Base-by-base conservation (phyloP, 2,113 vertebrate genomes). In the Chaenogobius annularis region DNA sequence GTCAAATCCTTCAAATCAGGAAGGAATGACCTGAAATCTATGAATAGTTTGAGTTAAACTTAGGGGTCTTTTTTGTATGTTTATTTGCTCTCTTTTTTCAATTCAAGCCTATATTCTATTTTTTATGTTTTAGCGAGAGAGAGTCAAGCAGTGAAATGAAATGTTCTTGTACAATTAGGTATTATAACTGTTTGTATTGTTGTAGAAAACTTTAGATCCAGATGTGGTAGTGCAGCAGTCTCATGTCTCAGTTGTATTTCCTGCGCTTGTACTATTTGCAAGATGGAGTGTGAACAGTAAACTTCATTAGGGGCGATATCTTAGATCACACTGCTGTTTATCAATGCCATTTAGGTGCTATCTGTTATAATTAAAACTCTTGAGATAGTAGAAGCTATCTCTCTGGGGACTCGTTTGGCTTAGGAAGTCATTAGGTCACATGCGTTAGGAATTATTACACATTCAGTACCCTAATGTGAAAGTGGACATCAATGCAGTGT, bases 331-430 rank as follows among this genome's bases (percentile, higher is more conserved):
- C 61, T n/a, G 61, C 61, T 63, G 61, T 63, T 63, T 63, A 40
- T 63, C 61, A 63, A 35, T 63, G 61, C 31, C 61, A 63, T 63
- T 63, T 63, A 40, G 61, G 35, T 63, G 37, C 61, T 63, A 63
- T 63, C 61, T 40, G 31, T 63, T 63, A 63, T 63, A 63, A 63
- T 63, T 63, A 63, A 63, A 40, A 40, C 35, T 63, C 61, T 63
- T 63, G 31, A 63, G 61, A 63, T 63, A 63, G 17, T 12, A 63
- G 35, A 40, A 17, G 19, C 35, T 40, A 63, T 63, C 61, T 63
- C 58, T 61, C 58, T 11, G 35, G 35, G 35, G 61, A 63, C 61
- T 40, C 35, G 61, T 63, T 63, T 63, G 35, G 61, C 61, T 63
- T 40, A 43, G 61, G 61, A 63, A 63, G 61, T 63, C 35, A 40